phyloP scores from a whole-genome alignment of 2,797 vertebrate species.

The Xenops minutus region DNA sequence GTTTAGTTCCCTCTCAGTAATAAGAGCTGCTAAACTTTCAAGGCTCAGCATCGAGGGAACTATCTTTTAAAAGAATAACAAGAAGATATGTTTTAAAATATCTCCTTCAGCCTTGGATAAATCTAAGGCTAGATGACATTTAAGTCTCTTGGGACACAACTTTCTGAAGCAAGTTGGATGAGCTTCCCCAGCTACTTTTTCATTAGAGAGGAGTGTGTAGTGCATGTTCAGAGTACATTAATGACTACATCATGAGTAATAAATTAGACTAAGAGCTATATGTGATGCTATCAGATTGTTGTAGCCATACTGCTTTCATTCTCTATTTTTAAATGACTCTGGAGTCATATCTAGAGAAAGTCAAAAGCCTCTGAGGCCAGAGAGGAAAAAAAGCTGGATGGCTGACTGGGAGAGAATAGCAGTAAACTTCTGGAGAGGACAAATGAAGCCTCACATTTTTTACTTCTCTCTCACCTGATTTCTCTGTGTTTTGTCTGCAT shows the following conservation, averaged over 20 bases:
- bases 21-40: conserved; percentile 57
- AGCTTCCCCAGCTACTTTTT: conserved; percentile 45
- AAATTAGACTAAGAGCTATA: conserved; percentile 42
- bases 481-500: not conserved
- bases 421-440: not conserved
- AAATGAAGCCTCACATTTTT: not conserved
- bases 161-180: conserved; percentile 52
- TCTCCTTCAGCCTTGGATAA: conserved; percentile 43
- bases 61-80: conserved; percentile 49
- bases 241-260: conserved; percentile 61
- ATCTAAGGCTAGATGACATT: conserved; percentile 55
- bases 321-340: conserved; percentile 30
- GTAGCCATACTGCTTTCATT: not conserved
- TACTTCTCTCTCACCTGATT: not conserved
- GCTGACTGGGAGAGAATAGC: not conserved
- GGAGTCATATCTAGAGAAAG: not conserved
- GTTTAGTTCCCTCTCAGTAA: conserved; percentile 26
- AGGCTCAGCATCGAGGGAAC: conserved; percentile 45
- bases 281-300: conserved; percentile 6
- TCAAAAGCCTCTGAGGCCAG: conserved; percentile 1
- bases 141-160: conserved; percentile 18
- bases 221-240: conserved; percentile 43
- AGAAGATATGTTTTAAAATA: conserved; percentile 53
- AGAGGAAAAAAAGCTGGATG: not conserved
- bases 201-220: conserved; percentile 19